These are phyloP conservation scores for Lysandra coridon DNA, from an alignment of 2,888 invertebrate species.

Conservation along the genomic window DNA sequence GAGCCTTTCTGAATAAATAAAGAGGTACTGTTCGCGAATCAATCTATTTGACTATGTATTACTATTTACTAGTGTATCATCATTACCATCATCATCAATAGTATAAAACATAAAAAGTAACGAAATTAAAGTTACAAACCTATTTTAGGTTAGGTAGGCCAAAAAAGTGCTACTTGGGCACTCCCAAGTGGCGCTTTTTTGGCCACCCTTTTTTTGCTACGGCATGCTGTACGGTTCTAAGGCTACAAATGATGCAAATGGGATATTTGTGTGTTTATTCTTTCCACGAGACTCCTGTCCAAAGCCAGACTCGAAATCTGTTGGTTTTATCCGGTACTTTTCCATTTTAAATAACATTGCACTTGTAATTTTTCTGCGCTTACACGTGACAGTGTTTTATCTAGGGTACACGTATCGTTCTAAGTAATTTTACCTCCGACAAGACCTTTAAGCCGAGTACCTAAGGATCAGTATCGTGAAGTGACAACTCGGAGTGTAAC, in stretches of 20 bases:
- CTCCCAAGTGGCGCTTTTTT: too few relatives aligned
- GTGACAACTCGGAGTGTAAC: neutral
- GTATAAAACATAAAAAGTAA: too few relatives aligned
- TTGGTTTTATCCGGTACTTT: neutral
- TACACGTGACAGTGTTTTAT: neutral
- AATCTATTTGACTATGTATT: neutral
- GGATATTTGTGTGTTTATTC: neutral
- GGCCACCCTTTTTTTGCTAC: too few relatives aligned
- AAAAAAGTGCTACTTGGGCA: too few relatives aligned
- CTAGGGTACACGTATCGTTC: neutral
- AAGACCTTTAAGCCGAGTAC: neutral
- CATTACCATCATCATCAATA: neutral
- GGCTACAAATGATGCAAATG: neutral
- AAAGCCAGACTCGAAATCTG: neutral
- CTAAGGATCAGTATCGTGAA: neutral
- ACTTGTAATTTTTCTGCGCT: neutral
- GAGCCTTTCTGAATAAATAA: conserved; percentile 5
- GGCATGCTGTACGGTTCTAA: too few relatives aligned
- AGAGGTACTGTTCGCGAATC: conserved; percentile 6
- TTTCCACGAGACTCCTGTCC: neutral
- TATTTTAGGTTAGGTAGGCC: too few relatives aligned
- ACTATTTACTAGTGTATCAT: neutral
- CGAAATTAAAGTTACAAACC: too few relatives aligned
- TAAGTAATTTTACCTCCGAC: neutral
- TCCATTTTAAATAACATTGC: neutral